Evolutionary conservation across 2,113 vertebrate species (phyloP).

Genomic region (Scytalopus superciliaris): DNA sequence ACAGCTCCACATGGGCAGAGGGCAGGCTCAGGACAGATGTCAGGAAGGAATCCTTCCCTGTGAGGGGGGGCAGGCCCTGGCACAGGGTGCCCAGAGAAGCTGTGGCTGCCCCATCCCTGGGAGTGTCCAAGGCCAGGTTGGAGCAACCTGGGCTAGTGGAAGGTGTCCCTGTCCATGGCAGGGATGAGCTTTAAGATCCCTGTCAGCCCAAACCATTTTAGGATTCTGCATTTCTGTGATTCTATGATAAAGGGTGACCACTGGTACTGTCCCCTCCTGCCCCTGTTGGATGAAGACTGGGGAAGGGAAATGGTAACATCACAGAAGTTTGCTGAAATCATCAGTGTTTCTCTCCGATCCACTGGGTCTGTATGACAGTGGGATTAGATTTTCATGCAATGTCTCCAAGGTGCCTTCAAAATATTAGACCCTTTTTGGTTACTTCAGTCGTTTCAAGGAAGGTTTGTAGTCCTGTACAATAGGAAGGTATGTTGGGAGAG

Average conservation of each 20-base stretch:
- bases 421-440: neutral
- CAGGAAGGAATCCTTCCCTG: neutral
- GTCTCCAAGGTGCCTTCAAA: neutral
- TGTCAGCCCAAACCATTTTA: neutral
- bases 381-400: neutral
- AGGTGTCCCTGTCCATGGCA: neutral
- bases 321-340: neutral
- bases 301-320: neutral
- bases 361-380: neutral
- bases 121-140: neutral
- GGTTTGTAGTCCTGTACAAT: neutral
- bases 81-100: neutral
- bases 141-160: neutral
- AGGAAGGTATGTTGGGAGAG: neutral
- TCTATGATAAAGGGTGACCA: neutral
- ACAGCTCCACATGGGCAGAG: neutral
- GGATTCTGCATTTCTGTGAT: neutral
- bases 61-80: neutral
- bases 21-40: neutral
- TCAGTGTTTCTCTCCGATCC: neutral
- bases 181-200: neutral
- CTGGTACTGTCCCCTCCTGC: neutral
- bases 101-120: neutral
- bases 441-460: neutral
- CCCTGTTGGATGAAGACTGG: accelerated